These are phyloP conservation scores for Urocolius indicus DNA, from an alignment of 2,113 vertebrate genomes.

Conservation along the genomic window DNA sequence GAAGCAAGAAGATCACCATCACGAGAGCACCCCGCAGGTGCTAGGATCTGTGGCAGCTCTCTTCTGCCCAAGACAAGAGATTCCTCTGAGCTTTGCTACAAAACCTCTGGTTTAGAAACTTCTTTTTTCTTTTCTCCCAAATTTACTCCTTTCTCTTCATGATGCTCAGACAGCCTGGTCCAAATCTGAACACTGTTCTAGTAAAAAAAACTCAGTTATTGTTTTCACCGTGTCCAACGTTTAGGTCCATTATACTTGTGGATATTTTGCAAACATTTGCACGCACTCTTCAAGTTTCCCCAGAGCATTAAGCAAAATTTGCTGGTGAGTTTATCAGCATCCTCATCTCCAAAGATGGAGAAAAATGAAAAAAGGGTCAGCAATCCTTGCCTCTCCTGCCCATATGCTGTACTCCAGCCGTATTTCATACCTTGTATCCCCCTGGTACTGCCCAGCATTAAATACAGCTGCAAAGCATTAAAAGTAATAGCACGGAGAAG, in stretches of 20 bases:
- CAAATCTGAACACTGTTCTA: neutral
- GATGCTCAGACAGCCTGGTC: neutral
- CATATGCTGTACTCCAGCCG: rapidly evolving
- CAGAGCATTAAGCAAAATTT: rapidly evolving
- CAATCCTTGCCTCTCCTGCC: too few species aligned
- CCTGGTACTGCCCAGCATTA: neutral
- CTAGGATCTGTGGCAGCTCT: neutral
- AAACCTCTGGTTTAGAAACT: neutral
- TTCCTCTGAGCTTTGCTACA: neutral
- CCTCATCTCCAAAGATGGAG: neutral
- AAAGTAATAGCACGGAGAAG: neutral
- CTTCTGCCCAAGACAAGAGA: rapidly evolving
- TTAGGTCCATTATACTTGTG: rapidly evolving
- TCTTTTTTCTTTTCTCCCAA: neutral
- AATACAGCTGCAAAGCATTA: neutral
- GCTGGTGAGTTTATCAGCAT: neutral
- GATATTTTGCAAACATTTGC: neutral
- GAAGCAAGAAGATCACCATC: neutral
- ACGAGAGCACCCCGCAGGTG: rapidly evolving
- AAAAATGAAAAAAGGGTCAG: neutral
- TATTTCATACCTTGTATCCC: neutral
- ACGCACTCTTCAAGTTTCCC: neutral
- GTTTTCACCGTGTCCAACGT: neutral
- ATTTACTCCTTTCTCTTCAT: neutral
- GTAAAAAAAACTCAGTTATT: neutral